These are phyloP conservation scores for Oncorhynchus mykiss DNA, from an alignment of 2,113 vertebrate species.

Conservation along the genomic window DNA sequence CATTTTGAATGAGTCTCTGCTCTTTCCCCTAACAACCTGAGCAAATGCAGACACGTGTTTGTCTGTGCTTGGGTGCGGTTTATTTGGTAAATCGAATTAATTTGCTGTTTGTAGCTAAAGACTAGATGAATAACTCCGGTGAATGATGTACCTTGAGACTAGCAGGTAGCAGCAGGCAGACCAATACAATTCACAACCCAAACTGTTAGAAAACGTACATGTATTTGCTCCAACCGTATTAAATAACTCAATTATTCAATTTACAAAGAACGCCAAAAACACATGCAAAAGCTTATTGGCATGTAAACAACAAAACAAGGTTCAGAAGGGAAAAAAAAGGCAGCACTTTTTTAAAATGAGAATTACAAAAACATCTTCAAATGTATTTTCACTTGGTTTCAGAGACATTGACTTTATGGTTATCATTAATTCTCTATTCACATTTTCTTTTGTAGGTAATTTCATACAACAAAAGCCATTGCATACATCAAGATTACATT, in stretches of 20 bases:
- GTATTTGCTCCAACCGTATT: background rate
- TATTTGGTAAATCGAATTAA: no score
- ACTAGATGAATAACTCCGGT: no score
- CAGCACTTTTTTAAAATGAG: background rate
- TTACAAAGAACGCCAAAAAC: slow-evolving; percentile 27
- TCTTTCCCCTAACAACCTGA: no score
- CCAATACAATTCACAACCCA: background rate
- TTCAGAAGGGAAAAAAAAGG: background rate
- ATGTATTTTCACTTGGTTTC: background rate
- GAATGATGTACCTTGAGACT: no score
- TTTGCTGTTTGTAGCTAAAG: no score
- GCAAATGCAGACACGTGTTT: no score
- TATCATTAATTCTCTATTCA: slow-evolving; percentile 4
- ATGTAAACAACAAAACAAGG: no score
- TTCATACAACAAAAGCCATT: no score
- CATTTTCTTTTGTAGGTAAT: background rate
- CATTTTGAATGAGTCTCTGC: no score
- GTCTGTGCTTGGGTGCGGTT: no score
- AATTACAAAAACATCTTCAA: slow-evolving; percentile 4
- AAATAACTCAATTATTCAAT: background rate
- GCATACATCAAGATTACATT: no score
- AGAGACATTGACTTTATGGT: slow-evolving; percentile 17
- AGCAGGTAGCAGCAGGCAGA: no score
- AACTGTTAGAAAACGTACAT: background rate
- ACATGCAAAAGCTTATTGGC: slow-evolving; percentile 18